phyloP scores from a whole-genome alignment of 2,113 vertebrate genomes.

The Neogobius melanostomus region DNA sequence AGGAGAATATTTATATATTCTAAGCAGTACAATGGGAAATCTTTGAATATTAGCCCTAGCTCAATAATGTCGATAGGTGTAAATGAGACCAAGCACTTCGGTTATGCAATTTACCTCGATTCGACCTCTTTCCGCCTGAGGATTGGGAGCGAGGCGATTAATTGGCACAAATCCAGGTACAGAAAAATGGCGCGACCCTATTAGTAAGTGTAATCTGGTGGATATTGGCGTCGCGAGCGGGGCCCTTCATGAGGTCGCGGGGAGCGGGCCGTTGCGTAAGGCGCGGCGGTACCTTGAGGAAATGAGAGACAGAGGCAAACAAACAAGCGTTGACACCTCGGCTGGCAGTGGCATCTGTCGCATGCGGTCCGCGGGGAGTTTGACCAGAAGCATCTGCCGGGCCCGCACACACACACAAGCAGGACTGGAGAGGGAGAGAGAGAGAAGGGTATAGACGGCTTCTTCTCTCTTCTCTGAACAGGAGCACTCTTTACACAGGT shows the following conservation, averaged over 20 bases:
- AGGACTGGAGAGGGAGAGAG: background rate
- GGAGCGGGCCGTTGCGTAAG: constrained; percentile 20
- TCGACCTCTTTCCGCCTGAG: background rate
- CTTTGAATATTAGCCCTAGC: background rate
- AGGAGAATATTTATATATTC: too few relatives aligned
- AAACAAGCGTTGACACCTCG: constrained; percentile 42
- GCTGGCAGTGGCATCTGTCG: constrained; percentile 54
- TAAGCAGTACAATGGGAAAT: too few relatives aligned
- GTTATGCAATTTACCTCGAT: background rate
- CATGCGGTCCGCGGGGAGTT: constrained; percentile 42
- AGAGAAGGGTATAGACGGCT: background rate
- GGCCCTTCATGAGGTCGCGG: constrained; percentile 6
- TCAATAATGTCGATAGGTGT: background rate
- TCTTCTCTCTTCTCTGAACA: background rate
- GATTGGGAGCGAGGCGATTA: constrained; percentile 2
- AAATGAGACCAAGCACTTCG: background rate
- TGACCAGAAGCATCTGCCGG: constrained; percentile 60
- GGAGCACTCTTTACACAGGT: background rate
- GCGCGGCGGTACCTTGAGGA: constrained; percentile 20
- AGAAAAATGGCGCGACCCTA: background rate
- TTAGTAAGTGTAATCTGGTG: constrained; percentile 4
- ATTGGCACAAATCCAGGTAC: background rate
- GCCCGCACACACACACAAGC: constrained; percentile 12
- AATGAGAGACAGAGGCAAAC: constrained; percentile 9
- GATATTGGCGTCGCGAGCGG: background rate